phyloP scores from a whole-genome alignment of 1,140 invertebrate species.

The Procambarus virginalis region DNA sequence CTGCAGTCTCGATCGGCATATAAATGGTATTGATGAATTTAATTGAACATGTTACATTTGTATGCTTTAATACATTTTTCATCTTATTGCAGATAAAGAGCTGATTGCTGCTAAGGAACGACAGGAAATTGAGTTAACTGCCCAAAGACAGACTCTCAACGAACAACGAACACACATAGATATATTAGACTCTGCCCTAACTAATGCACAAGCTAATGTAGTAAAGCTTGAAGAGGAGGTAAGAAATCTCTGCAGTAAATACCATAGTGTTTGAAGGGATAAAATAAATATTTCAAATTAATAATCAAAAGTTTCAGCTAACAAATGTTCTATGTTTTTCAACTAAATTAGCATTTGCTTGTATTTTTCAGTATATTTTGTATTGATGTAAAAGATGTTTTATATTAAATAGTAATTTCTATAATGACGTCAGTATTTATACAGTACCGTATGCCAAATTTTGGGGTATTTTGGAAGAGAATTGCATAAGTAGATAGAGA shows the following conservation, averaged over 20 bases:
- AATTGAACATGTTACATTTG: neutral
- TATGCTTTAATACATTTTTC: neutral
- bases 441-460: too few relatives aligned
- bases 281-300: neutral
- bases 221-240: slow-evolving; percentile 89
- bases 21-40: neutral
- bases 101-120: slow-evolving; percentile 88
- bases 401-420: too few relatives aligned
- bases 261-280: neutral
- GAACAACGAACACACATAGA: slow-evolving; percentile 95
- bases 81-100: slow-evolving; percentile 84
- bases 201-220: slow-evolving; percentile 91
- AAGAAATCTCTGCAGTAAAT: neutral
- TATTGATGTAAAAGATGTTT: too few relatives aligned
- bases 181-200: slow-evolving; percentile 91
- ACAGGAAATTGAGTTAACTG: slow-evolving; percentile 92
- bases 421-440: too few relatives aligned
- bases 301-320: too few relatives aligned
- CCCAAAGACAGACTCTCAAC: slow-evolving; percentile 89
- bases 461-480: too few relatives aligned
- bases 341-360: too few relatives aligned
- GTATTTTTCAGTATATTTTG: too few relatives aligned
- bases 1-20: too few relatives aligned
- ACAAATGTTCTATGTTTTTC: too few relatives aligned
- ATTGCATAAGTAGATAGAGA: too few relatives aligned